These are phyloP conservation scores for Portunus trituberculatus DNA, from an alignment of 1,140 invertebrate genomes.

Conservation along the genomic window DNA sequence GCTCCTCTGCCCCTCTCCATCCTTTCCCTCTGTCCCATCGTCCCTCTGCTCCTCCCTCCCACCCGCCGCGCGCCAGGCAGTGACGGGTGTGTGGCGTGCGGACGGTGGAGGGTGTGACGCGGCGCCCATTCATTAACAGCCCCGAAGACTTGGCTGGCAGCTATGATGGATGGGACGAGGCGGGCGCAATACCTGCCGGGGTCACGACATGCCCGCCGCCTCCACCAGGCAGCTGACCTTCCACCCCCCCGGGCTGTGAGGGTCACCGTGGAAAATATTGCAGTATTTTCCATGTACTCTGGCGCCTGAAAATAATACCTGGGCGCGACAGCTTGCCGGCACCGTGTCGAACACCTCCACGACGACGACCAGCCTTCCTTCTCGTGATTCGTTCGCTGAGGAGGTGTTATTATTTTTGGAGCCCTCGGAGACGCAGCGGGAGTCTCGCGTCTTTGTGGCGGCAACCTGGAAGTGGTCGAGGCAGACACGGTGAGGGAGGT, in stretches of 20 bases:
- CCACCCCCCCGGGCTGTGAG: neutral
- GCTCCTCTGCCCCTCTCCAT: neutral
- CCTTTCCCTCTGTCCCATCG: constrained; percentile 24
- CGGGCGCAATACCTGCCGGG: neutral
- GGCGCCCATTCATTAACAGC: constrained; percentile 31
- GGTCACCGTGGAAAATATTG: constrained; percentile 21
- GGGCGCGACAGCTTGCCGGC: neutral
- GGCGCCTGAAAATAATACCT: neutral
- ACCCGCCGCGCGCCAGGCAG: neutral
- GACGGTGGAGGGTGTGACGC: neutral
- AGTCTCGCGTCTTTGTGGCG: neutral
- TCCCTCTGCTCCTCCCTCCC: constrained; percentile 32
- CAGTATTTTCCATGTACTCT: neutral
- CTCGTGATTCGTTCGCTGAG: neutral
- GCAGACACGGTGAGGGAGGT: too few relatives aligned
- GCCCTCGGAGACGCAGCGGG: neutral
- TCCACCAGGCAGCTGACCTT: constrained; percentile 18
- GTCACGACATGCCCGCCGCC: constrained; percentile 17
- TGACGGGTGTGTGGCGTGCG: constrained; percentile 39
- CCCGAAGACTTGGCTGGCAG: constrained; percentile 18
- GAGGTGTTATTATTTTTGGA: neutral
- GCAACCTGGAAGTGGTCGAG: neutral
- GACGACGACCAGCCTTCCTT: neutral
- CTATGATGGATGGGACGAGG: constrained; percentile 40
- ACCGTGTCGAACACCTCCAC: too few relatives aligned